Evolutionary conservation across 2,888 invertebrate species (phyloP), one percentile per base, ranked within the genome.

Genomic region (Pammene aurita): DNA sequence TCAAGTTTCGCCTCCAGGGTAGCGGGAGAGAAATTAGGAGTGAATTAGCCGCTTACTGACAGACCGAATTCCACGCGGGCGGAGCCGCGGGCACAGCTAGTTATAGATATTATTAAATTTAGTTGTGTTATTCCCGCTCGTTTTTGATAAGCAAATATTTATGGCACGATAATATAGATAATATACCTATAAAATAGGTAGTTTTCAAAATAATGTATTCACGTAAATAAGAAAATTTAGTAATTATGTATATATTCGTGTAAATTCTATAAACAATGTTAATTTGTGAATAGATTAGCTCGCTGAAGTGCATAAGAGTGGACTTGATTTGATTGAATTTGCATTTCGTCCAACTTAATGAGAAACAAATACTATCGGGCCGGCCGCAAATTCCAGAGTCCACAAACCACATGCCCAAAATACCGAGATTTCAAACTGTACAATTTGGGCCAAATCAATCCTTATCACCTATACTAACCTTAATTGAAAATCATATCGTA

Each of bases 331-430:
- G 50, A 62, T 50, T 41, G 10, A 52, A 41, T 62, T 52, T 52
- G 18, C 18, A 62, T 52, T 62, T 41, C 6, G n/a, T 16, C 38
- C 38, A 41, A 62, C 52, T 62, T 52, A 62, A 62, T 62, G 62
- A 41, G 62, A 62, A 52, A 62, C 62, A 52, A 62, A 62, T 62
- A 62, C 46, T 35, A 60, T 35, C 48, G 18, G 7, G 13, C 16
- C 38, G 16, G 18, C 52, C 62, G 52, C 62, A 52, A 52, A 62
- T 62, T 41, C 41, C 41, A 61, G 46, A 34, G 18, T 38, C 38
- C 38, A 48, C 61, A 38, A 18, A 44, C 42, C 50, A 46, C 41
- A 18, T 61, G 48, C 62, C 52, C 9, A 52, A 62, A 52, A 62
- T 35, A 48, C 18, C 14, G 26, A 62, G 52, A 41, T 26, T 52